Percentiles rank a stretch among this genome's conserved stretches.
These are phyloP conservation scores for Falco berigora DNA, from an alignment of 2,797 vertebrate genomes.

Conservation along the genomic window DNA sequence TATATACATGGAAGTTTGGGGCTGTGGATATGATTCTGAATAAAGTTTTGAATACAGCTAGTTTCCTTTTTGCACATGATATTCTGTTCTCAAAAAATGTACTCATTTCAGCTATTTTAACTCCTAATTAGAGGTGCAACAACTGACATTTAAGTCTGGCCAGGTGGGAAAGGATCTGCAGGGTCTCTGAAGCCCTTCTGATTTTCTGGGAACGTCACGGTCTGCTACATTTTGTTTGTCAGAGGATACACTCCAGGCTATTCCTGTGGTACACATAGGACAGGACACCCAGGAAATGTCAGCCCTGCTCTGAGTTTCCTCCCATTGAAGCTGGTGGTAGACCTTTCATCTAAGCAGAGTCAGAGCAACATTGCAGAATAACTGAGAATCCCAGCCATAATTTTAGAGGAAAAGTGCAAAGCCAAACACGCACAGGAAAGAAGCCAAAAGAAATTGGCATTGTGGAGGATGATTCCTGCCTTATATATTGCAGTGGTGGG, in stretches of 20 bases:
- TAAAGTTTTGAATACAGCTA: background rate
- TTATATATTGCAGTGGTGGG: conserved; percentile 23
- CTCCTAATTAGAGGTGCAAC: background rate
- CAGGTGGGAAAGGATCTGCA: background rate
- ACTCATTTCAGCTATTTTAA: background rate
- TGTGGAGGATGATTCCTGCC: conserved; percentile 48
- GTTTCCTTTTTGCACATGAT: background rate
- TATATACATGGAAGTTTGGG: background rate
- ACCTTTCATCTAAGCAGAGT: background rate
- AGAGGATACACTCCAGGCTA: background rate
- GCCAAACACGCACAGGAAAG: conserved; percentile 15
- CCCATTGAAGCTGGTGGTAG: background rate
- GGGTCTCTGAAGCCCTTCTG: background rate
- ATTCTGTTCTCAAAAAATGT: background rate
- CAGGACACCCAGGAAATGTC: background rate
- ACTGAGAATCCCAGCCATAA: background rate
- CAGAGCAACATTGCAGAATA: background rate
- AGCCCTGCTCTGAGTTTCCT: background rate
- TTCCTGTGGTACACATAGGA: background rate
- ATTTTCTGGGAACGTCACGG: background rate
- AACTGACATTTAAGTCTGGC: background rate
- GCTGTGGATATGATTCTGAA: background rate
- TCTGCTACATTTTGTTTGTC: background rate
- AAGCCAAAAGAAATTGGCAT: conserved; percentile 57
- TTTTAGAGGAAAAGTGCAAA: conserved; percentile 39